These are phyloP conservation scores for Bimastos eiseni DNA, from an alignment of 2,888 invertebrate species.

Conservation along the genomic window DNA sequence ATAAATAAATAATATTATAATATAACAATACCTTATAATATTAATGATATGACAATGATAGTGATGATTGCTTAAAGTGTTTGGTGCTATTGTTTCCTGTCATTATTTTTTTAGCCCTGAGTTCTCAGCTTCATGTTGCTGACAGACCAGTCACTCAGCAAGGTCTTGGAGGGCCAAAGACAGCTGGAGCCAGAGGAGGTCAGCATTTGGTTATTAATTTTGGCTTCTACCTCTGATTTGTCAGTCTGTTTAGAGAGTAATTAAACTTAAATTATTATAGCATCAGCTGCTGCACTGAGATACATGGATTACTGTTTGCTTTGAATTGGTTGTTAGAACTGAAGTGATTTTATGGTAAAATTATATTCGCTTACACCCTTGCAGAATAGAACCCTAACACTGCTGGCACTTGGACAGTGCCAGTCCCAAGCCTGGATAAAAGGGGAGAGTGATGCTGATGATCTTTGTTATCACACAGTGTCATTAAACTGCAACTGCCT, in stretches of 20 bases:
- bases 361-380: background rate
- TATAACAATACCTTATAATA: background rate
- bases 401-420: too few species aligned
- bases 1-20: background rate
- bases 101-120: slow-evolving; percentile 51
- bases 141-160: slow-evolving; percentile 82
- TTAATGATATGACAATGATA: background rate
- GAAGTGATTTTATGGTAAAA: background rate
- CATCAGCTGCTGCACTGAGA: background rate
- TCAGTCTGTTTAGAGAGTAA: background rate
- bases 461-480: too few species aligned
- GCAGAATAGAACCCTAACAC: too few species aligned
- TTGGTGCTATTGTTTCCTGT: background rate
- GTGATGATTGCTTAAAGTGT: too few species aligned
- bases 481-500: too few species aligned
- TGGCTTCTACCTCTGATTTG: background rate
- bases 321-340: background rate
- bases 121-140: slow-evolving; percentile 64
- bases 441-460: too few species aligned
- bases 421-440: too few species aligned
- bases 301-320: slow-evolving; percentile 13
- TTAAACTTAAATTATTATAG: background rate
- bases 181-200: slow-evolving; percentile 62
- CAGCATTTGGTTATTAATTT: background rate
- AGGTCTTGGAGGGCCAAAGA: slow-evolving; percentile 74